phyloP scores from a whole-genome alignment of 2,797 vertebrate genomes.

The Mormyrops attenuatus region DNA sequence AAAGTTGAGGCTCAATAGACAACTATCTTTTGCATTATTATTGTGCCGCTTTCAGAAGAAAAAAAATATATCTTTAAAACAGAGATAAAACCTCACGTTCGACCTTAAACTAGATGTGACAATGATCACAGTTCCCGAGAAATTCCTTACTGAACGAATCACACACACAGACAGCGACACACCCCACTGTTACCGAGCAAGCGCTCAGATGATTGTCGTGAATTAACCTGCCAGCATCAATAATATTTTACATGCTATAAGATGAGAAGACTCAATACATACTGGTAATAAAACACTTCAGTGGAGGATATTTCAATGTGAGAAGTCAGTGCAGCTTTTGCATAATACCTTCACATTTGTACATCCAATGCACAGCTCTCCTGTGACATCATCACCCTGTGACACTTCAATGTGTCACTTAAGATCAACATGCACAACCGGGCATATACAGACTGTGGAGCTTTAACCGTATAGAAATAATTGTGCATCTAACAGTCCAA shows the following conservation, averaged over 20 bases:
- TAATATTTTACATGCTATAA: slow-evolving; percentile 41
- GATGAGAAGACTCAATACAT: slow-evolving; percentile 35
- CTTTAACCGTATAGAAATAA: neutral
- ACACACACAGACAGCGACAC: neutral
- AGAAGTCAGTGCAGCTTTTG: slow-evolving; percentile 43
- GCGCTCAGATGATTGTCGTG: slow-evolving; percentile 26
- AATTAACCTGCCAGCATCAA: slow-evolving; percentile 44
- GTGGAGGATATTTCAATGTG: slow-evolving; percentile 41
- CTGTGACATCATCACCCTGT: neutral
- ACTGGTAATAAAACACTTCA: slow-evolving; percentile 41
- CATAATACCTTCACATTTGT: slow-evolving; percentile 46
- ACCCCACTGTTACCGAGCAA: neutral
- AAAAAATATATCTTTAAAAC: slow-evolving; percentile 14
- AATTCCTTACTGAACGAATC: neutral
- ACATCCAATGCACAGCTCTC: slow-evolving; percentile 13
- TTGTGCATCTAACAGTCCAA: neutral
- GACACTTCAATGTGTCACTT: slow-evolving; percentile 22
- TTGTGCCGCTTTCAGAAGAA: slow-evolving; percentile 3
- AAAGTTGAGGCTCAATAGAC: slow-evolving; percentile 9
- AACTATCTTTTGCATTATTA: slow-evolving; percentile 10
- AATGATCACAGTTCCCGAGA: slow-evolving; percentile 35
- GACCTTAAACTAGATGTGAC: slow-evolving; percentile 1
- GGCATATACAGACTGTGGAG: slow-evolving; percentile 26
- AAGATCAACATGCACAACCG: slow-evolving; percentile 35
- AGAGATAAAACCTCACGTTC: slow-evolving; percentile 19